Percentiles rank a stretch among this genome's conserved stretches.
phyloP scores from a whole-genome alignment of 2,888 invertebrate genomes.

The Dermolepida albohirtum region DNA sequence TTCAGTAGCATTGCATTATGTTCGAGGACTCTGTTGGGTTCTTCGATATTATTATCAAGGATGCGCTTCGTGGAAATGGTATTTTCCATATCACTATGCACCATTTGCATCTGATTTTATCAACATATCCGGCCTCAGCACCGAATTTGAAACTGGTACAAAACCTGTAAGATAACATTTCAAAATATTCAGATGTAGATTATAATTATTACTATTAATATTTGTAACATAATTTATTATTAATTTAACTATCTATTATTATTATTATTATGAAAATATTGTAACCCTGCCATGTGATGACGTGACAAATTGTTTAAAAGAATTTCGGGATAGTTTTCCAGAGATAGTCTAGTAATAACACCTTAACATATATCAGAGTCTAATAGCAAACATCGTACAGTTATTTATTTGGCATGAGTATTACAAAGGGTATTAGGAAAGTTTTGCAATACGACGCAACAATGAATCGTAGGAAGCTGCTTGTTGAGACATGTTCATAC shows the following conservation, averaged over 20 bases:
- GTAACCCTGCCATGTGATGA: too few species aligned
- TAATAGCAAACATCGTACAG: too few species aligned
- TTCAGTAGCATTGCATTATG: conserved; percentile 93
- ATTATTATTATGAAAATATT: too few species aligned
- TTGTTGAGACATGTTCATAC: too few species aligned
- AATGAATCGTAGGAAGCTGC: too few species aligned
- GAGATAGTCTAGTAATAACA: too few species aligned
- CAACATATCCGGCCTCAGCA: conserved; percentile 86
- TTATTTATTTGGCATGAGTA: too few species aligned
- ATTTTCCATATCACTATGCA: conserved; percentile 99
- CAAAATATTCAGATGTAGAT: not conserved
- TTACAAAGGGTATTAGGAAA: too few species aligned
- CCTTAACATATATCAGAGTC: too few species aligned
- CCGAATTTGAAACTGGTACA: conserved; percentile 89
- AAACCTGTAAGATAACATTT: conserved; percentile 76
- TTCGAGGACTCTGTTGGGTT: conserved; percentile 97
- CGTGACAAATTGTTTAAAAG: too few species aligned
- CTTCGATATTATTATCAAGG: conserved; percentile 99
- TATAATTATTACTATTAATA: not conserved
- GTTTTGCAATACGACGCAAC: too few species aligned
- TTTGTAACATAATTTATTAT: not conserved
- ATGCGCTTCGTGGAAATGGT: conserved; percentile 99
- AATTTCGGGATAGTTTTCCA: too few species aligned
- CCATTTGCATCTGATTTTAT: conserved; percentile 99
- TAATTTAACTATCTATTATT: not conserved